Evolutionary conservation across 2,113 vertebrate species (phyloP).

Genomic region (Tyto alba): DNA sequence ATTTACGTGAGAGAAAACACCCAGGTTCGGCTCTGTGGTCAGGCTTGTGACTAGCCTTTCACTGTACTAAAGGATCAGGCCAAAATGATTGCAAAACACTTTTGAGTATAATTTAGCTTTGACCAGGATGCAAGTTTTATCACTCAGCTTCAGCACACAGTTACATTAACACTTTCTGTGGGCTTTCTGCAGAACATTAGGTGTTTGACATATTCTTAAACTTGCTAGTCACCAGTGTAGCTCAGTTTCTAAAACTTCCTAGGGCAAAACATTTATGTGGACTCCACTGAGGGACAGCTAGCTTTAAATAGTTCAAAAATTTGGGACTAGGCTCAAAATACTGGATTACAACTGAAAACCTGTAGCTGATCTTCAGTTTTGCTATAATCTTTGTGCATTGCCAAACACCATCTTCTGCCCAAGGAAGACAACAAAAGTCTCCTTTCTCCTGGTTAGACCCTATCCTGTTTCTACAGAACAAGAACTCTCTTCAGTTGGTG

Average conservation of each 20-base stretch:
- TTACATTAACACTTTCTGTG: neutral
- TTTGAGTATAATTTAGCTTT: neutral
- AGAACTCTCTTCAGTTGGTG: neutral
- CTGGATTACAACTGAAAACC: neutral
- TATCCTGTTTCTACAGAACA: neutral
- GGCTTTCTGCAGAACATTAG: neutral
- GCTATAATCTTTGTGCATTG: neutral
- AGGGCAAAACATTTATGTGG: neutral
- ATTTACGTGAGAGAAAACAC: neutral
- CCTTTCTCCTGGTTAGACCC: neutral
- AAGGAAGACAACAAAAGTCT: neutral
- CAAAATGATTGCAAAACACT: neutral
- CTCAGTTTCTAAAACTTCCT: neutral
- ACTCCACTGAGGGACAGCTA: neutral
- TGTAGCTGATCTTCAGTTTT: neutral
- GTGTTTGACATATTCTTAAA: neutral
- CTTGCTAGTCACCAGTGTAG: neutral
- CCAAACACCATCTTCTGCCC: neutral
- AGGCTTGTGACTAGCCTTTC: neutral
- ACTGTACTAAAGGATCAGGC: neutral
- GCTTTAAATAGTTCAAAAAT: neutral
- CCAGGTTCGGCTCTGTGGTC: neutral
- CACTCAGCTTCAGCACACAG: neutral
- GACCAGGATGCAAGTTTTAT: neutral
- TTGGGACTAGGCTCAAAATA: neutral